These are phyloP conservation scores for Drosophila niveifrons DNA, from an alignment of 2,888 invertebrate genomes.

Conservation along the genomic window DNA sequence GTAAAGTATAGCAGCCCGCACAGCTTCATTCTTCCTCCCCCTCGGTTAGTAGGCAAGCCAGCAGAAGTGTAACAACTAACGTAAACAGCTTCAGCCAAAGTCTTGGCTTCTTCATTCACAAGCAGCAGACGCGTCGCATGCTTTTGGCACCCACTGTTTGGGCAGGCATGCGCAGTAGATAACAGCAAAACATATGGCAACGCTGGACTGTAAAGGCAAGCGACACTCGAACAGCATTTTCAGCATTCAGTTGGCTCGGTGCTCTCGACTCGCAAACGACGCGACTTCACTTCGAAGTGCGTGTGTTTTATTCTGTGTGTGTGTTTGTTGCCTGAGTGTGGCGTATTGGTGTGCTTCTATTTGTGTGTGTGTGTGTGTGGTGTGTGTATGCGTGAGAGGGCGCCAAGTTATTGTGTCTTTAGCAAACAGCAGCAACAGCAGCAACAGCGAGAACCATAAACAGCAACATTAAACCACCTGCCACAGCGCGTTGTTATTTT, in stretches of 20 bases:
- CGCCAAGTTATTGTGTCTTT: slow-evolving; percentile 71
- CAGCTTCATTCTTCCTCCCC: background rate
- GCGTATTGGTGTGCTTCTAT: slow-evolving; percentile 10
- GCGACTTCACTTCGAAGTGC: slow-evolving; percentile 29
- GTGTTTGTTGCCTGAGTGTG: slow-evolving; percentile 24
- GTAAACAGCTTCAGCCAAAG: slow-evolving; percentile 44
- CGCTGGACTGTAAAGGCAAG: slow-evolving; percentile 22
- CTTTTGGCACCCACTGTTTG: slow-evolving; percentile 58
- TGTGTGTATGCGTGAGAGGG: slow-evolving; percentile 53
- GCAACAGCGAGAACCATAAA: slow-evolving; percentile 34
- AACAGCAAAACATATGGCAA: slow-evolving; percentile 52
- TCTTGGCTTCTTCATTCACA: slow-evolving; percentile 68
- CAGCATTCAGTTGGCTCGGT: slow-evolving; percentile 72
- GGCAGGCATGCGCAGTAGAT: slow-evolving; percentile 47
- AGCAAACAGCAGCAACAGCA: slow-evolving; percentile 48
- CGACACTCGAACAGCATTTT: slow-evolving; percentile 7
- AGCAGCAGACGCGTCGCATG: slow-evolving; percentile 31
- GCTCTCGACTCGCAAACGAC: slow-evolving; percentile 63
- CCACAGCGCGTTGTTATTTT: slow-evolving; percentile 45
- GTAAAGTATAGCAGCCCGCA: slow-evolving; percentile 60
- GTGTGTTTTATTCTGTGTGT: slow-evolving; percentile 22
- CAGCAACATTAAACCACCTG: slow-evolving; percentile 52
- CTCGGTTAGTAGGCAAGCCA: background rate
- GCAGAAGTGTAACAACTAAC: slow-evolving; percentile 36
- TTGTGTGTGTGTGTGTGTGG: slow-evolving; percentile 19